Conservation (phyloP, 2,888 invertebrate genomes). For the Danaus chrysippus region DNA sequence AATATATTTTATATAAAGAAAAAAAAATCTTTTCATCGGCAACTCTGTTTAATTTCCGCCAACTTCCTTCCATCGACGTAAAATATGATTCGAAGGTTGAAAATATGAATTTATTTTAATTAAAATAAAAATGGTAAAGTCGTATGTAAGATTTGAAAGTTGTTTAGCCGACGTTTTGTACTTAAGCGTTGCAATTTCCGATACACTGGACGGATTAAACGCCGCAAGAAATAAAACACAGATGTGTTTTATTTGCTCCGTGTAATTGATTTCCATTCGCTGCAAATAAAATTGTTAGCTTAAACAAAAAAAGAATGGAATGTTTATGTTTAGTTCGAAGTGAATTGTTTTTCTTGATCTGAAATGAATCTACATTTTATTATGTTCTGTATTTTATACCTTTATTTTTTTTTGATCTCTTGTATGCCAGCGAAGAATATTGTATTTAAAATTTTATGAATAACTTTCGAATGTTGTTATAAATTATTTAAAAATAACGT, state of each 20-base stretch:
- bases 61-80: not conserved
- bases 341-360: too few species aligned
- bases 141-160: conserved; percentile 14
- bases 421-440: too few species aligned
- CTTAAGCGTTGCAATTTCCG: conserved; percentile 24
- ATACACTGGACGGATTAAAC: conserved; percentile 21
- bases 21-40: too few species aligned
- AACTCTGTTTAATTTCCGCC: not conserved
- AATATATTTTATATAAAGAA: too few species aligned
- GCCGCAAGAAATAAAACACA: conserved; percentile 24
- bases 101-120: not conserved
- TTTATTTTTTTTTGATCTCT: too few species aligned
- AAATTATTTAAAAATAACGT: too few species aligned
- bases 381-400: too few species aligned
- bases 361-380: too few species aligned
- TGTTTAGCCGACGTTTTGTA: conserved; percentile 18
- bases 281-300: conserved; percentile 16
- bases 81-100: not conserved
- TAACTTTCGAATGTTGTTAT: too few species aligned
- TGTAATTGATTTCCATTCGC: conserved; percentile 23
- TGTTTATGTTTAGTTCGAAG: conserved; percentile 11
- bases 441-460: too few species aligned
- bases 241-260: conserved; percentile 22
- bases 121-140: conserved; percentile 8
- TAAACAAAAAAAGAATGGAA: conserved; percentile 16